Conservation (phyloP, 2,888 invertebrate genomes). For the Apotomis turbidana region DNA sequence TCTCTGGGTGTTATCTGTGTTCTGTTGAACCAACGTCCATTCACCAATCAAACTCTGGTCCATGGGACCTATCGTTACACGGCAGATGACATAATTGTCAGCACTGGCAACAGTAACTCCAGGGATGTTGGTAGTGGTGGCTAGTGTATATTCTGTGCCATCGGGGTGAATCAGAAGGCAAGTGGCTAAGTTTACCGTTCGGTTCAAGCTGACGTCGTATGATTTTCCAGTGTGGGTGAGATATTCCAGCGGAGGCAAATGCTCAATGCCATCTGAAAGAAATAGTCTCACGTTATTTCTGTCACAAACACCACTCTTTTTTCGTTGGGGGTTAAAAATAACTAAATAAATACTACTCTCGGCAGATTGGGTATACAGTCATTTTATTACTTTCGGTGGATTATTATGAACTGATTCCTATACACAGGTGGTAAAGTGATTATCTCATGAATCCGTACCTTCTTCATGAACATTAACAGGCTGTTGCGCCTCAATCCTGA, state of each 20-base stretch:
- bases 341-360: too few species aligned
- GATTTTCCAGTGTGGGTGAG: slow-evolving; percentile 33
- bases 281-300: background rate
- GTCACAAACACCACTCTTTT: too few species aligned
- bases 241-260: slow-evolving; percentile 34
- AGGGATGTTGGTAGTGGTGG: slow-evolving; percentile 12
- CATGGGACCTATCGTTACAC: slow-evolving; percentile 40
- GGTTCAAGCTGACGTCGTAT: slow-evolving; percentile 37
- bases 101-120: slow-evolving; percentile 27
- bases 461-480: slow-evolving; percentile 22
- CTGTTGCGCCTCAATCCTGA: slow-evolving; percentile 32
- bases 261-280: slow-evolving; percentile 28
- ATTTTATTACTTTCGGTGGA: too few species aligned
- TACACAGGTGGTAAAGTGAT: too few species aligned
- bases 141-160: slow-evolving; percentile 26
- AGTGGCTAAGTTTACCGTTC: slow-evolving; percentile 27
- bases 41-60: slow-evolving; percentile 33
- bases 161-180: slow-evolving; percentile 24
- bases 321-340: too few species aligned
- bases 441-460: slow-evolving; percentile 13
- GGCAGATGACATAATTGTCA: slow-evolving; percentile 35
- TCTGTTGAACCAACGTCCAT: slow-evolving; percentile 38
- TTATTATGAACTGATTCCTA: too few species aligned
- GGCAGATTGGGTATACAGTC: too few species aligned
- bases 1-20: slow-evolving; percentile 26